Conservation (phyloP, 2,888 invertebrate species). For the Lissocephala sabroskyi region DNA sequence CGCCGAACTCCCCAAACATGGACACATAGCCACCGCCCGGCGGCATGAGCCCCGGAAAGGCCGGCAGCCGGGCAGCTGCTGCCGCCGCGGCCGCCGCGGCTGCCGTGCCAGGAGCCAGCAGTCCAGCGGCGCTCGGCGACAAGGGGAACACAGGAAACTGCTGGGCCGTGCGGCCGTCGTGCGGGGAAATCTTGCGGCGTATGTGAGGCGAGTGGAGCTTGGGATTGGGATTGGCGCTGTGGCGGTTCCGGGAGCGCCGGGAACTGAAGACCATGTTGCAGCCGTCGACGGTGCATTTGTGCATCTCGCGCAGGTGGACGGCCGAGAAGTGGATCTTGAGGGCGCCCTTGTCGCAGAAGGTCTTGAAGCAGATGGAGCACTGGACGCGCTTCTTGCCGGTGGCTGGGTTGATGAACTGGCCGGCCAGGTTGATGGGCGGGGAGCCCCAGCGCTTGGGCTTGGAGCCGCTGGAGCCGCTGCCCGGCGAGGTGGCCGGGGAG, state of each 20-base stretch:
- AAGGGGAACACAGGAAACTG: constrained; percentile 78
- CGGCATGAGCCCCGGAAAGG: constrained; percentile 75
- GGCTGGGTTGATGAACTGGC: constrained; percentile 92
- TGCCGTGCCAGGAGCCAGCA: constrained; percentile 74
- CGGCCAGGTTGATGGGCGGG: constrained; percentile 87
- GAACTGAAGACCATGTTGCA: constrained; percentile 99
- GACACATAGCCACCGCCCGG: constrained; percentile 16
- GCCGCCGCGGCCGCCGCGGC: constrained; percentile 77
- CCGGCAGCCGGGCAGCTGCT: constrained; percentile 73
- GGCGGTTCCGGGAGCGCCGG: constrained; percentile 93
- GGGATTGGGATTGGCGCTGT: constrained; percentile 98
- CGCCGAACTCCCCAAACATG: constrained; percentile 49
- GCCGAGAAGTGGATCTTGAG: constrained; percentile 99
- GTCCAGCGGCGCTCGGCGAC: constrained; percentile 75
- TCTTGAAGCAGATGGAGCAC: constrained; percentile 98
- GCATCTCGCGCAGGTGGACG: constrained; percentile 99
- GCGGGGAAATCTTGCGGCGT: constrained; percentile 93
- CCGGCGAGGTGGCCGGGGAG: constrained; percentile 62
- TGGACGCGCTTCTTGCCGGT: constrained; percentile 97
- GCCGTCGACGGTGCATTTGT: constrained; percentile 98
- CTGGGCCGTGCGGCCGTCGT: constrained; percentile 92
- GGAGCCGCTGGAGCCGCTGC: constrained; percentile 36
- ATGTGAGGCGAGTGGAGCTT: constrained; percentile 97
- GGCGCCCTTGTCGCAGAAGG: constrained; percentile 99
- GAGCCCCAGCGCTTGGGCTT: constrained; percentile 80